Evolutionary conservation across 2,113 vertebrate genomes (phyloP).

Genomic region (Proteles cristata): DNA sequence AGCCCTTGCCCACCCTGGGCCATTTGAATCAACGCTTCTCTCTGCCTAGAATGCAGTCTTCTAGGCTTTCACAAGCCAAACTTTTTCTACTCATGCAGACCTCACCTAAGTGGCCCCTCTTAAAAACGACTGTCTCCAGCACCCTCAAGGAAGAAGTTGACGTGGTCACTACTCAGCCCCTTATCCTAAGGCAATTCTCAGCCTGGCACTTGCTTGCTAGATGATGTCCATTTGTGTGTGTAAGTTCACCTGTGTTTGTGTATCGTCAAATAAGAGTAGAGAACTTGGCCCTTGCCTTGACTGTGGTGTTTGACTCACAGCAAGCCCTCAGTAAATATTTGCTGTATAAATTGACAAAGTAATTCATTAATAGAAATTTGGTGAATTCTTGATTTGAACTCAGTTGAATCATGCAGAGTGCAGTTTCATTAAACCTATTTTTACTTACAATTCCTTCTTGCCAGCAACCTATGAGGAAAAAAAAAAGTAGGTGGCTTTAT

Average conservation of each 20-base stretch:
- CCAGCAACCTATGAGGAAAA: not conserved
- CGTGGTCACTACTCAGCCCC: rapidly evolving
- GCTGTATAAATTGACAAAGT: not conserved
- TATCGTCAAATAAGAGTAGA: not conserved
- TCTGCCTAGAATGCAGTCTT: not conserved
- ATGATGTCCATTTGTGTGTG: too few species aligned
- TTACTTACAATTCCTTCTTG: not conserved
- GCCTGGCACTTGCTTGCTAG: not conserved
- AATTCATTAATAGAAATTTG: not conserved
- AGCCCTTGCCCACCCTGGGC: rapidly evolving
- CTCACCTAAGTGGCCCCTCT: not conserved
- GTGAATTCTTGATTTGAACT: not conserved
- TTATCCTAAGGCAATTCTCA: not conserved
- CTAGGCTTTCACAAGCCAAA: not conserved
- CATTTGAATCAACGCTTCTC: not conserved
- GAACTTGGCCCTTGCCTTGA: not conserved
- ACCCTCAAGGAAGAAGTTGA: too few species aligned
- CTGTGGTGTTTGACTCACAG: not conserved
- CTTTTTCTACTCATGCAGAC: not conserved
- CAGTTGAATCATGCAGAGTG: not conserved
- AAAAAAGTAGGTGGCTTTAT: not conserved
- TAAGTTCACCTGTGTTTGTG: not conserved
- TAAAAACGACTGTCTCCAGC: not conserved
- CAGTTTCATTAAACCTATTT: not conserved
- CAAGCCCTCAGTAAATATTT: not conserved